Evolutionary conservation across 2,113 vertebrate species (phyloP), one percentile per base, ranked within the genome.

Genomic region (Myotis davidii): DNA sequence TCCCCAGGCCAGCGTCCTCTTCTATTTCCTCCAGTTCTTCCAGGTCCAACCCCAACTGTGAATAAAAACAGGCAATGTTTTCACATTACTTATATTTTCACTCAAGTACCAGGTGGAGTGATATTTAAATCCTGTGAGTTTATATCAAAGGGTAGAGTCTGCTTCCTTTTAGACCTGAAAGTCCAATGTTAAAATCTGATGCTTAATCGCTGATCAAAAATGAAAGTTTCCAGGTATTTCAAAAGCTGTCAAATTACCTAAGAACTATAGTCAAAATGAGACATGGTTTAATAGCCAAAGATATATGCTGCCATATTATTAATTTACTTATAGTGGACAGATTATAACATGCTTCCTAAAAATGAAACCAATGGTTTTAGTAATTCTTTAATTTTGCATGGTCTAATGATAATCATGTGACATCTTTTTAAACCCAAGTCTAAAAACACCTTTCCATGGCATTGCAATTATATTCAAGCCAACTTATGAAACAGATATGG

Each of bases 11-110:
- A 37, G 99, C 99, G 32, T 99, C 99, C 94, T 99, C 99, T 97
- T 99, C 99, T 0, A 99, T 99, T 88, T 99, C 99, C 91, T 99
- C 98, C 90, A 99, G 97, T 77, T 99, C 99, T 94, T 99, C 99
- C 97, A 99, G 96, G 95, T 99, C 99, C 97, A 99, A 96, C 8
- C 99, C 99, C 96, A 99, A 92, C 99, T 99, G 96, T 39, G 65
- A 95, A 98, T 10, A 95, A 81, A n/a, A 94, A 92, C 21, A 96
- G 10, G 59, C 20, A 69, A 84, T 12, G 37, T 67, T 79, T 96
- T 59, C 96, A 29, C 17, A 70, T 25, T 29, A 42, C 6, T 73
- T 18, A 23, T 70, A 76, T 25, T 37, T 32, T 61, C 32, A 34
- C 27, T 65, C 65, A 61, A 42, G 89, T n/a, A 67, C 84, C 2